A percentile compares a stretch with the other conserved stretches of the same genome.
These are phyloP conservation scores for Heteractis magnifica DNA, from an alignment of 92 coral and sea anemone species.

Conservation along the genomic window DNA sequence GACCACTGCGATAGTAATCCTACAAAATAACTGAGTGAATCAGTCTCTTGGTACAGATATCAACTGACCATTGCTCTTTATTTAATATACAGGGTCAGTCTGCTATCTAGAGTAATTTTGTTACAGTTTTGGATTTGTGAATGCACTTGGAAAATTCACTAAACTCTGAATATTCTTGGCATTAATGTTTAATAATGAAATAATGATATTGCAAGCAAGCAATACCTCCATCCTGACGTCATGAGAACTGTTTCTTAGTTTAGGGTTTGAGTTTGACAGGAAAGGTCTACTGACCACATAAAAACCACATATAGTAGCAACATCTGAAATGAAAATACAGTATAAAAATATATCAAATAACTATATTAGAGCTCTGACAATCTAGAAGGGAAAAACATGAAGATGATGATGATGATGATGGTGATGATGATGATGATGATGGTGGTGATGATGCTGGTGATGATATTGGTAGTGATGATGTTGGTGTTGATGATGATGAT, in stretches of 20 bases:
- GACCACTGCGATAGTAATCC: conserved; percentile 96
- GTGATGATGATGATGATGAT: background rate
- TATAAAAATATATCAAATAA: too few species aligned
- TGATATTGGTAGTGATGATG: background rate
- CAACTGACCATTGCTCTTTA: too few species aligned
- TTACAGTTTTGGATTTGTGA: too few species aligned
- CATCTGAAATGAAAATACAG: conserved; percentile 43
- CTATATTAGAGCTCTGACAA: background rate
- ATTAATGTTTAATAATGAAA: background rate
- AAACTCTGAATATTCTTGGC: too few species aligned
- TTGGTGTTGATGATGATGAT: background rate
- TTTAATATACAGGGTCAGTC: too few species aligned
- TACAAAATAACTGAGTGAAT: conserved; percentile 8
- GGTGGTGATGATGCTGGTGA: background rate
- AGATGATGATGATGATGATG: background rate
- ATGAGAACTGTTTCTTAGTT: conserved; percentile 67
- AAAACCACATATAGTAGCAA: conserved; percentile 92
- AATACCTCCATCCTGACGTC: conserved; percentile 88
- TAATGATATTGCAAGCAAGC: background rate
- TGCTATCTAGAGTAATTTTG: too few species aligned
- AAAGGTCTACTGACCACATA: conserved; percentile 95
- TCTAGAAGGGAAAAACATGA: background rate
- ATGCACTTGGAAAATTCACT: too few species aligned
- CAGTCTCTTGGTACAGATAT: too few species aligned
- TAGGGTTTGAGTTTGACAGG: conserved; percentile 59